Conservation (phyloP, 2,113 vertebrate species). For the Sorex araneus region DNA sequence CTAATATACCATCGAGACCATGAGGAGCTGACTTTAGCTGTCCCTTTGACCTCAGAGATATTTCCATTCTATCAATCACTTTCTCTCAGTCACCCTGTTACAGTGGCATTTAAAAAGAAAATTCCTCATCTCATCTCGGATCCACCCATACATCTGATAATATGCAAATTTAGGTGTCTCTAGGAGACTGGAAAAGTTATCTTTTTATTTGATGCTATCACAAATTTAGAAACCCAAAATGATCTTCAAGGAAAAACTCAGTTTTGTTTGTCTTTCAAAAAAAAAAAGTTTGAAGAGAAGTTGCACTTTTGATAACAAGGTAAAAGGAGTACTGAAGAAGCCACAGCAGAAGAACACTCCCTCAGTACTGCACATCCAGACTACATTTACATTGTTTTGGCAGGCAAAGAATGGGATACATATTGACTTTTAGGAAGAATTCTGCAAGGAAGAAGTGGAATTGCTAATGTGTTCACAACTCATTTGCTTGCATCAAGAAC, state of each 20-base stretch:
- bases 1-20: background rate
- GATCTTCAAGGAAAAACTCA: slow-evolving; percentile 74
- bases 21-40: background rate
- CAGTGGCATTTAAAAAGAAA: slow-evolving; percentile 45
- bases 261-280: slow-evolving; percentile 76
- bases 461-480: slow-evolving; percentile 52
- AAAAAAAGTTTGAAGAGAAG: slow-evolving; percentile 73
- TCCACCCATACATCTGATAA: slow-evolving; percentile 57
- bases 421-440: slow-evolving; percentile 42
- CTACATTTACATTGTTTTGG: slow-evolving; percentile 9
- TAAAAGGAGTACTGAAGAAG: slow-evolving; percentile 59
- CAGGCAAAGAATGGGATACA: slow-evolving; percentile 31
- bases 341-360: slow-evolving; percentile 56
- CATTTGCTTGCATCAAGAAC: slow-evolving; percentile 80
- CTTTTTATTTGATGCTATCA: slow-evolving; percentile 53
- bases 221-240: slow-evolving; percentile 68
- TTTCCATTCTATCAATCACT: slow-evolving; percentile 50
- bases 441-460: background rate
- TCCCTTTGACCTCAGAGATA: slow-evolving; percentile 55
- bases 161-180: slow-evolving; percentile 65
- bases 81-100: slow-evolving; percentile 54
- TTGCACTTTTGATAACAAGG: slow-evolving; percentile 69
- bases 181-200: slow-evolving; percentile 65
- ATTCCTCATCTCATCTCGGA: slow-evolving; percentile 8
- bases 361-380: slow-evolving; percentile 35